Evolutionary conservation across 2,888 invertebrate genomes (phyloP), one percentile per base, ranked within the genome.

Genomic region (Rhopalosiphum nymphaeae): DNA sequence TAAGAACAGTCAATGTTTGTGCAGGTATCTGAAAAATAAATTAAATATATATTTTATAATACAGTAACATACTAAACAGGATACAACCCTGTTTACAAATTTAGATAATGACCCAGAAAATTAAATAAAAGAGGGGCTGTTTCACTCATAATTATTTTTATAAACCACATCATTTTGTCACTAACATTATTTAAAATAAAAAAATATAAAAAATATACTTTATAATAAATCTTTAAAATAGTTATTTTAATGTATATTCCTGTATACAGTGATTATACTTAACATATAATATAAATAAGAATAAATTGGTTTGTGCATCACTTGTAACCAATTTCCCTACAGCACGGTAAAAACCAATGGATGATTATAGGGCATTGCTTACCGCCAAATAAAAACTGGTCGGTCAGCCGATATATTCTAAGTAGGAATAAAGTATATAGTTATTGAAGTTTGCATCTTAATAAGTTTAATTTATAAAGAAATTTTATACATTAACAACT

Each of bases 1-100:
- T 97, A 95, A 98, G 97, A 95, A 98, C 97, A 53, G 97, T 97
- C 26, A 97, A 96, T 92, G 97, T 97, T 95, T 97, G 97, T 93
- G 95, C 96, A 49, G 95, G 61, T 49, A 86, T 90, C 94, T 94
- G 42, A 94, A 93, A 61, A 89, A 90, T 5, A 67, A 67, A 67
- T 67, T 26, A 89, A 89, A 84, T 16, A 46, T 44, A 84, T 16
- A 29, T 85, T 85, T 85, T 26, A 85, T 67, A 67, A n/a, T 67
- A 67, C 16, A 67, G n/a, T 0, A 16, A 67, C 29, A 29, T 3
- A 29, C n/a, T 67, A 16, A 5, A 67, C 13, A 67, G n/a, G 16
- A 29, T 11, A 0, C 16, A n/a, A n/a, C n/a, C 1, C 13, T n/a
- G 4, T 67, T 3, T 3, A n/a, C 16, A n/a, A 67, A 67, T 67